phyloP scores from a whole-genome alignment of 2,797 vertebrate species.

The Spea hammondii region DNA sequence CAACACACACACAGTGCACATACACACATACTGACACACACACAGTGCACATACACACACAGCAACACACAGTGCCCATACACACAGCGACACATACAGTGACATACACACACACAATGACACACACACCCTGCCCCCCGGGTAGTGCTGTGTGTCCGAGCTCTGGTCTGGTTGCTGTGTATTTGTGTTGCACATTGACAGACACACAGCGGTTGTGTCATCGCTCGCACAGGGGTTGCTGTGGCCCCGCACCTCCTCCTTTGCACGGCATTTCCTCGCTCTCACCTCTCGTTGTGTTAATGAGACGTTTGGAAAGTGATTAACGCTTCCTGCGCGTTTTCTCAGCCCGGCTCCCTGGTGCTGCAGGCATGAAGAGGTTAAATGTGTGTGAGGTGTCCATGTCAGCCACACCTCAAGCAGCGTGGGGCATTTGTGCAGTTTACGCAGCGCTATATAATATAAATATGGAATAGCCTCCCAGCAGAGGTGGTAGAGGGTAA shows the following conservation, averaged over 20 bases:
- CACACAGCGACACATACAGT: not conserved
- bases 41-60: too few species aligned
- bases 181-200: not conserved
- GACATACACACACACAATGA: not conserved
- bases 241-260: not conserved
- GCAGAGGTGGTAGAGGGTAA: too few species aligned
- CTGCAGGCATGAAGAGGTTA: not conserved
- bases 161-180: too few species aligned
- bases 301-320: constrained; percentile 12
- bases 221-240: too few species aligned
- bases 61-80: too few species aligned
- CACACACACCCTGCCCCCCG: not conserved
- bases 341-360: too few species aligned
- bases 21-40: not conserved
- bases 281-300: constrained; percentile 29
- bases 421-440: constrained; percentile 1
- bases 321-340: not conserved
- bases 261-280: constrained; percentile 33
- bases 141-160: too few species aligned
- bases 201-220: not conserved
- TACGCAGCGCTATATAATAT: too few species aligned
- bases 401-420: constrained; percentile 15
- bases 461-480: too few species aligned
- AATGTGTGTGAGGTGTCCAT: not conserved
- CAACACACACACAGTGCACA: not conserved